phyloP scores from a whole-genome alignment of 2,113 vertebrate genomes.

The Spilogale gracilis region DNA sequence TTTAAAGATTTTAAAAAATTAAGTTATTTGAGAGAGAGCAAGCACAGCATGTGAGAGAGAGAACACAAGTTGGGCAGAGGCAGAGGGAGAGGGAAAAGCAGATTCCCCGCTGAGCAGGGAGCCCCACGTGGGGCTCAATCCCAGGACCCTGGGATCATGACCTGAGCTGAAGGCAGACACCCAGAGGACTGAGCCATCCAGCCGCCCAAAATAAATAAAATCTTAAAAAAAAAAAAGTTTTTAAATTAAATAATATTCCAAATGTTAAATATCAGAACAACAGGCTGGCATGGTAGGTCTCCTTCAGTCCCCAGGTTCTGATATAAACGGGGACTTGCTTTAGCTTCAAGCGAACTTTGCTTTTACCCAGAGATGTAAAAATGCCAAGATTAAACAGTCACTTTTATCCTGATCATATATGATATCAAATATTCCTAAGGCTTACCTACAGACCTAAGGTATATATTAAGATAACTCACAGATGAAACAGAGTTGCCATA shows the following conservation, averaged over 20 bases:
- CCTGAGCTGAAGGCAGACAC: too few relatives aligned
- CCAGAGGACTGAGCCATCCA: too few relatives aligned
- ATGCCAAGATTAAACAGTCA: conserved; percentile 44
- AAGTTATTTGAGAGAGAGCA: too few relatives aligned
- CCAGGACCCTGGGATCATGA: too few relatives aligned
- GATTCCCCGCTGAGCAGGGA: too few relatives aligned
- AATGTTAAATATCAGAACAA: conserved; percentile 18
- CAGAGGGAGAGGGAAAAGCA: too few relatives aligned
- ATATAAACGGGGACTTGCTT: neutral
- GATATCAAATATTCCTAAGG: conserved; percentile 3
- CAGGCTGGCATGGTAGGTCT: neutral
- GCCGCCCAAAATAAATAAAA: too few relatives aligned
- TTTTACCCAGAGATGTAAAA: conserved; percentile 58
- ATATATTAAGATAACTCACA: neutral
- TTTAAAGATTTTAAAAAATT: too few relatives aligned
- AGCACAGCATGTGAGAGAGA: too few relatives aligned
- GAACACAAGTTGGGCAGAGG: too few relatives aligned
- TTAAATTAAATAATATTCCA: conserved; percentile 51
- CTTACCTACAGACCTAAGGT: neutral
- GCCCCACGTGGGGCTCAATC: too few relatives aligned
- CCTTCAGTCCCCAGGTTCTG: neutral
- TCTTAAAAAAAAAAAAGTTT: neutral
- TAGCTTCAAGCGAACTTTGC: conserved; percentile 12
- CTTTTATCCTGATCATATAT: conserved; percentile 47
- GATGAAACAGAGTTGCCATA: conserved; percentile 34